Conservation (phyloP, 2,888 invertebrate species). For the Megalurothrips usitatus region DNA sequence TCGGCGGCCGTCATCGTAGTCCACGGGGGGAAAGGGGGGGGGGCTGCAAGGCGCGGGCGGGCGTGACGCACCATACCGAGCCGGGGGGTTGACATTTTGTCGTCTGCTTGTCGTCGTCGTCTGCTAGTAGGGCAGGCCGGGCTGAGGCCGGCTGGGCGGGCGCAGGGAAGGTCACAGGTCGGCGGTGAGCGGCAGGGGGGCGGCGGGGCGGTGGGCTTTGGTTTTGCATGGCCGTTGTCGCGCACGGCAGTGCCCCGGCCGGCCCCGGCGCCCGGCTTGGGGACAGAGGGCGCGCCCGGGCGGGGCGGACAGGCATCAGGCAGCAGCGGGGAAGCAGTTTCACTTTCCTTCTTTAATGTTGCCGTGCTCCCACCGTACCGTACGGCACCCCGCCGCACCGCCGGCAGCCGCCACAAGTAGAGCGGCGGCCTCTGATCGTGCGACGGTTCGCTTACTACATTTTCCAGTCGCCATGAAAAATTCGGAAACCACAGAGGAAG, state of each 20-base stretch:
- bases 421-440: too few relatives aligned
- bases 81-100: conserved; percentile 4
- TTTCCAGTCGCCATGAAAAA: too few relatives aligned
- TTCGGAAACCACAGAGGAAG: too few relatives aligned
- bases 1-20: too few relatives aligned
- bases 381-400: too few relatives aligned
- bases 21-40: not conserved
- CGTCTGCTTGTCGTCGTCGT: not conserved
- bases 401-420: too few relatives aligned
- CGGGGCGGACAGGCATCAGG: too few relatives aligned
- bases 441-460: too few relatives aligned
- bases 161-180: conserved; percentile 6
- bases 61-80: not conserved
- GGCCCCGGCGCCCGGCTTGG: not conserved
- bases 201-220: not conserved
- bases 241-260: too few relatives aligned
- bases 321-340: not conserved
- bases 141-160: not conserved
- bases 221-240: too few relatives aligned
- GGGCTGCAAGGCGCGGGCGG: not conserved
- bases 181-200: not conserved
- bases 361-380: not conserved
- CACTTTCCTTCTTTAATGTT: conserved; percentile 20
- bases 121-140: not conserved
- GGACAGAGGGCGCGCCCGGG: not conserved